phyloP scores from a whole-genome alignment of 1,140 invertebrate species.

The Anastrepha obliqua region DNA sequence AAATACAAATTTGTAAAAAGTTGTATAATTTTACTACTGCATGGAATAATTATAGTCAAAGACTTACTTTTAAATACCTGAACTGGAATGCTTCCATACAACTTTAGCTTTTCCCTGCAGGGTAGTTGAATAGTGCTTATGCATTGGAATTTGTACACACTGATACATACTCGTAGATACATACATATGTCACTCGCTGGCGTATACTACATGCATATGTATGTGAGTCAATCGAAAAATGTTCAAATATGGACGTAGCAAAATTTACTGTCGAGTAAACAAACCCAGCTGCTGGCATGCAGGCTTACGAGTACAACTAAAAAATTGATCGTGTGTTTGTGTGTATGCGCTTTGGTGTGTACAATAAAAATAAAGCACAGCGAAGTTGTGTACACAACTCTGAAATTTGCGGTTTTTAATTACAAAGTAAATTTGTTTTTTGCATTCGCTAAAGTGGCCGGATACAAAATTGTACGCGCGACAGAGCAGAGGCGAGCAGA shows the following conservation, averaged over 20 bases:
- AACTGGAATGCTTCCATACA: no score
- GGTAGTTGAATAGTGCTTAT: background rate
- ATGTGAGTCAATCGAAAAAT: background rate
- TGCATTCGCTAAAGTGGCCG: background rate
- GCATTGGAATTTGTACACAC: background rate
- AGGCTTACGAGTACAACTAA: background rate
- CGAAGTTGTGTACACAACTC: background rate
- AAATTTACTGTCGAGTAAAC: background rate
- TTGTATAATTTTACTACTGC: no score
- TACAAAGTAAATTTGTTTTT: background rate
- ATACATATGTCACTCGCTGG: background rate
- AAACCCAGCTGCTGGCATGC: background rate
- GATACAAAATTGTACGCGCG: background rate
- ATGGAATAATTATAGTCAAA: no score
- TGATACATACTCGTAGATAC: background rate
- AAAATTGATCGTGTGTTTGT: background rate
- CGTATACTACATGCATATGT: background rate
- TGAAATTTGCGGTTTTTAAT: background rate
- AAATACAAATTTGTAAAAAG: no score
- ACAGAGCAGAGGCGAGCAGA: background rate
- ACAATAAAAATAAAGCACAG: background rate
- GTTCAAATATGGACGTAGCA: background rate
- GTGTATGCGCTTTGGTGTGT: background rate
- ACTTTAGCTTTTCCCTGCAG: no score
- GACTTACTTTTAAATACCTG: no score